Percentiles rank a stretch among this genome's conserved stretches.
Conservation (phyloP, 2,797 vertebrate species). For the Peromyscus attwateri region DNA sequence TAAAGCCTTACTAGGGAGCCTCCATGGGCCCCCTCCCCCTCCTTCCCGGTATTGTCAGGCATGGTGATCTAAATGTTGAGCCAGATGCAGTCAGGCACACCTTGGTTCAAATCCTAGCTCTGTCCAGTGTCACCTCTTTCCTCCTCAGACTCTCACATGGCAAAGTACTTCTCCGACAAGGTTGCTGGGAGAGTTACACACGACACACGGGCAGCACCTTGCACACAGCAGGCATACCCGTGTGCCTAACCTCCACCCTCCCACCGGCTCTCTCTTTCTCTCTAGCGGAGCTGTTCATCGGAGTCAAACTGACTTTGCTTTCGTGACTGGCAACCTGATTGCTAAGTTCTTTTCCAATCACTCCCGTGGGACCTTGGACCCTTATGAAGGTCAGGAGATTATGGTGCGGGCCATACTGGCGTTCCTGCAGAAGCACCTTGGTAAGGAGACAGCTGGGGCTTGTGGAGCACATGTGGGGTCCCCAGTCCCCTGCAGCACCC, state of each 20-base stretch:
- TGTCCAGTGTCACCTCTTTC: not conserved
- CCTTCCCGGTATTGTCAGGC: not conserved
- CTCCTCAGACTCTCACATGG: constrained; percentile 7
- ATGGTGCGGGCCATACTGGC: constrained; percentile 85
- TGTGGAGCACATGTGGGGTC: not conserved
- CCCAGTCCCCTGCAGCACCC: not conserved
- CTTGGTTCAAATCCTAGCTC: not conserved
- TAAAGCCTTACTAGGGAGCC: no score
- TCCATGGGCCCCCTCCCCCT: no score
- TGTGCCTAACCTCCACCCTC: not conserved
- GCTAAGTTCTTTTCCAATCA: constrained; percentile 71
- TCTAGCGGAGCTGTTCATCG: constrained; percentile 88
- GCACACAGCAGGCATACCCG: not conserved
- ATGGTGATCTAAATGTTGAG: not conserved
- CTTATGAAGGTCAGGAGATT: constrained; percentile 84
- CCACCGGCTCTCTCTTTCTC: constrained; percentile 48
- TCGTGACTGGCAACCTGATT: constrained; percentile 82
- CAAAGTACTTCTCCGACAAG: not conserved
- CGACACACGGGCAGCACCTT: not conserved
- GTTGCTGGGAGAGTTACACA: not conserved
- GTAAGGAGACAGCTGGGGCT: constrained; percentile 76
- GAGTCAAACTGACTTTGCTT: constrained; percentile 88
- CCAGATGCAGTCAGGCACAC: not conserved
- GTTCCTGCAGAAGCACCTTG: constrained; percentile 89
- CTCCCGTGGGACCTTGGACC: constrained; percentile 84